Percentiles rank a stretch among this genome's conserved stretches.
phyloP scores from a whole-genome alignment of 2,113 vertebrate genomes.

The Caranx ignobilis region DNA sequence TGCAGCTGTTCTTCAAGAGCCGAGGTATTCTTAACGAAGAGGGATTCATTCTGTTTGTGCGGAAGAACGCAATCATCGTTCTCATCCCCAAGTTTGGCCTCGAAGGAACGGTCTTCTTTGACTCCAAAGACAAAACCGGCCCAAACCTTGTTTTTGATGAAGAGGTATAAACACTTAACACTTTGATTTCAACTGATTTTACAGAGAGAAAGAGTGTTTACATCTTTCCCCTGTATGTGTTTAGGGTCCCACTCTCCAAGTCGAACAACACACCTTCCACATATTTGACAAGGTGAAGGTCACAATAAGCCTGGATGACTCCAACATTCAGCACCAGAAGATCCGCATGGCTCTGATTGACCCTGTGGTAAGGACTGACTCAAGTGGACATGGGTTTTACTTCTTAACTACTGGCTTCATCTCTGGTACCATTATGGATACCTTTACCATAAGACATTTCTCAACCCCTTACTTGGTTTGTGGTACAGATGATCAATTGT shows the following conservation, averaged over 20 bases:
- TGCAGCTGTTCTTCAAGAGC: constrained; percentile 95
- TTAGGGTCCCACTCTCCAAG: constrained; percentile 89
- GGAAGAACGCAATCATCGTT: constrained; percentile 97
- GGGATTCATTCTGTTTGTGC: constrained; percentile 93
- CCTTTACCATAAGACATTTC: not conserved
- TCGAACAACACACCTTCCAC: constrained; percentile 89
- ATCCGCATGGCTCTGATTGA: constrained; percentile 94
- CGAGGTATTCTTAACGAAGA: constrained; percentile 94
- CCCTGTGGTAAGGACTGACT: constrained; percentile 88
- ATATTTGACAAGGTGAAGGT: constrained; percentile 96
- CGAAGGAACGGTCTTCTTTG: constrained; percentile 97
- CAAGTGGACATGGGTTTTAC: not conserved
- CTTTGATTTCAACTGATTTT: too few relatives aligned
- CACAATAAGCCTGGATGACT: constrained; percentile 91
- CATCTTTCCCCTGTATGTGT: not conserved
- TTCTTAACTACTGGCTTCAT: not conserved
- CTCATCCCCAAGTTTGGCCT: constrained; percentile 97
- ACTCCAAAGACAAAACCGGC: constrained; percentile 88
- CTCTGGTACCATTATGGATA: not conserved
- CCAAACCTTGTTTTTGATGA: constrained; percentile 88
- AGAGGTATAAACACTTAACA: constrained; percentile 83
- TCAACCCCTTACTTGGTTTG: not conserved
- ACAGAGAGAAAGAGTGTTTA: not conserved
- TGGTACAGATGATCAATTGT: not conserved
- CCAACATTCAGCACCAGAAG: constrained; percentile 98